Conservation (phyloP, 1,140 invertebrate species). For the Aplysia californica region DNA sequence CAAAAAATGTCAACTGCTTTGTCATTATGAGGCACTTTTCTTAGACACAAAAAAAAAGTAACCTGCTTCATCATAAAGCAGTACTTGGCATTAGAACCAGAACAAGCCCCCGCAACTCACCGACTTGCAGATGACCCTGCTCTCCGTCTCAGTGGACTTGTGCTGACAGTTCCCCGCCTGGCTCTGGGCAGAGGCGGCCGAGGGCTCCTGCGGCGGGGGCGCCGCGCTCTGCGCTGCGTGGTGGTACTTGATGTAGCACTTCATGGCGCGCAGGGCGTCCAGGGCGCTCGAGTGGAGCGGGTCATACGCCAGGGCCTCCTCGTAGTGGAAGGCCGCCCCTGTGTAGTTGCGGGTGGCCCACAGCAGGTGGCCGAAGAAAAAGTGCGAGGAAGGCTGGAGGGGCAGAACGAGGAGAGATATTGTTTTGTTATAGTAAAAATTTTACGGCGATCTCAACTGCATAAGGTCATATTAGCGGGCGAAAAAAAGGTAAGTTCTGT, state of each 20-base stretch:
- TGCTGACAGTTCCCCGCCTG: slow-evolving; percentile 45
- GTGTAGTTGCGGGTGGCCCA: slow-evolving; percentile 76
- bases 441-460: no score
- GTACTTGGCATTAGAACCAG: no score
- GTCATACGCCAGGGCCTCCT: slow-evolving; percentile 74
- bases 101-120: no score
- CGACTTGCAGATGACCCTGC: slow-evolving; percentile 62
- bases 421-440: no score
- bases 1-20: no score
- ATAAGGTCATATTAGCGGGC: no score
- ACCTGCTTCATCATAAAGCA: no score
- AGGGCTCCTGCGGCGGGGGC: slow-evolving; percentile 43
- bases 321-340: slow-evolving; percentile 77
- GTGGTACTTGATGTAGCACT: slow-evolving; percentile 70
- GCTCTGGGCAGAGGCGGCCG: slow-evolving; percentile 24
- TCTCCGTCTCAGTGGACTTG: slow-evolving; percentile 52
- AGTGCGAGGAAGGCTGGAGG: slow-evolving; percentile 79
- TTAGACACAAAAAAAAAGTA: no score
- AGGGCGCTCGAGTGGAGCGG: slow-evolving; percentile 71
- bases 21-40: no score
- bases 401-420: no score
- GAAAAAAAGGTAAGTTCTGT: no score
- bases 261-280: slow-evolving; percentile 72
- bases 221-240: slow-evolving; percentile 60
- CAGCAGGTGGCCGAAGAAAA: slow-evolving; percentile 76